Conservation (phyloP, 2,797 vertebrate genomes). For the Falco concolor region DNA sequence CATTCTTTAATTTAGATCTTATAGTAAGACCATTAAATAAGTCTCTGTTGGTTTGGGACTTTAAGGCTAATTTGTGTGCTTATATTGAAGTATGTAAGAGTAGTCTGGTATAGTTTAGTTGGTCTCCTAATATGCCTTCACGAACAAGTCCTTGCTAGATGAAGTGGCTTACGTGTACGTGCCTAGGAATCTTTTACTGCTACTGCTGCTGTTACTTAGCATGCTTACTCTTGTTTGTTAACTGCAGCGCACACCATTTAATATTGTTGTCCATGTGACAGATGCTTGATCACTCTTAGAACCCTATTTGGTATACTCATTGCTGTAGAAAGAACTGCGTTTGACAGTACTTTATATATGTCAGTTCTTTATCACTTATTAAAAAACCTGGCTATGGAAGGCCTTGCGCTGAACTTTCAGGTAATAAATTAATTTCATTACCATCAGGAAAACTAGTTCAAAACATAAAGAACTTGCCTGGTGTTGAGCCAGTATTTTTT, state of each 20-base stretch:
- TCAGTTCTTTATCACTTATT: background rate
- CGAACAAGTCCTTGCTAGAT: background rate
- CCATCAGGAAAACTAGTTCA: background rate
- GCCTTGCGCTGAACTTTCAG: background rate
- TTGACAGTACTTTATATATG: background rate
- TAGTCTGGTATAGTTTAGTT: background rate
- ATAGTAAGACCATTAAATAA: background rate
- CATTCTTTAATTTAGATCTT: background rate
- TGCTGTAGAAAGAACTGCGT: background rate
- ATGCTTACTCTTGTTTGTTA: background rate
- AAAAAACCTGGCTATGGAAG: background rate
- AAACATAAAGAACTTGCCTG: background rate
- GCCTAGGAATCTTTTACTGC: background rate
- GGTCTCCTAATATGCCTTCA: background rate
- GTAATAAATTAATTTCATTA: background rate
- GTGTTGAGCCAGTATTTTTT: background rate
- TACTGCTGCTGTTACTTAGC: background rate
- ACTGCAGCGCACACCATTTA: fast-evolving
- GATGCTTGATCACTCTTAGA: background rate
- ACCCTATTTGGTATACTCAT: too few relatives aligned
- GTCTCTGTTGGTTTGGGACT: background rate
- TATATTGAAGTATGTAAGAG: background rate
- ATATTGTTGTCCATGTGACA: background rate
- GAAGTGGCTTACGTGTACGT: background rate
- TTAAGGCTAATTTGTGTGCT: background rate